Evolutionary conservation across 2,113 vertebrate genomes (phyloP), one percentile per base, ranked within the genome.

Genomic region (Bombycilla garrulus): DNA sequence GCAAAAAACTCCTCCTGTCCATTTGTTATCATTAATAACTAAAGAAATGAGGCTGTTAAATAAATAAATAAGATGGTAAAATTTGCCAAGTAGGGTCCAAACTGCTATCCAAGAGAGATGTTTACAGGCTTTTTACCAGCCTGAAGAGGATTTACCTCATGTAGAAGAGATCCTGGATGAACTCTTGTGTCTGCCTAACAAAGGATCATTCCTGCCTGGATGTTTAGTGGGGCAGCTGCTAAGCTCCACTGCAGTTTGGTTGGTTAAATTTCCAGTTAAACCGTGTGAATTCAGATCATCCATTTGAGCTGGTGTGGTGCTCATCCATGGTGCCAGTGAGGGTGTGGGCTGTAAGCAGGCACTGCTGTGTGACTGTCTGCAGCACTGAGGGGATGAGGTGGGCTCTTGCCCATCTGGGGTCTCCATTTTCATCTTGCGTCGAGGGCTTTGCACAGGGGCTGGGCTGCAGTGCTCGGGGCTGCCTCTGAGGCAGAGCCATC

Each of bases 291-390:
- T 74, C 29, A 44, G 5, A 31, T 29, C 9, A 13, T 19, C 6
- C 21, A 25, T 77, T 48, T 35, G 84, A 54, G 36, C 23, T 70
- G 56, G 16, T 56, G 60, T 51, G 40, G 11, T 44, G 62, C 50
- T 57, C 25, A 6, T 33, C 22, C 0, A 0, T 56, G 45, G 22
- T 77, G 45, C 21, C 5, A 0, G 5, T 22, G 36, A 18, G 35
- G 29, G 17, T 0, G 0, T 54, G 57, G 51, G 33, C 33, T 70
- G 31, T 15, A 73, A 33, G 40, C 54, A 23, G 33, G 24, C 3
- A 0, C 26, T 57, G 61, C 57, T 0, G 0, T 36, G 29, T 25
- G 40, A 1, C 29, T 15, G 26, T 56, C 45, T 31, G 45, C 47
- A 21, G 1, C 3, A 0, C 17, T 6, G 45, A 16, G 25, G 33